Base-by-base conservation (phyloP, 2,888 invertebrate species). In the Drosophila cyrtoloma region DNA sequence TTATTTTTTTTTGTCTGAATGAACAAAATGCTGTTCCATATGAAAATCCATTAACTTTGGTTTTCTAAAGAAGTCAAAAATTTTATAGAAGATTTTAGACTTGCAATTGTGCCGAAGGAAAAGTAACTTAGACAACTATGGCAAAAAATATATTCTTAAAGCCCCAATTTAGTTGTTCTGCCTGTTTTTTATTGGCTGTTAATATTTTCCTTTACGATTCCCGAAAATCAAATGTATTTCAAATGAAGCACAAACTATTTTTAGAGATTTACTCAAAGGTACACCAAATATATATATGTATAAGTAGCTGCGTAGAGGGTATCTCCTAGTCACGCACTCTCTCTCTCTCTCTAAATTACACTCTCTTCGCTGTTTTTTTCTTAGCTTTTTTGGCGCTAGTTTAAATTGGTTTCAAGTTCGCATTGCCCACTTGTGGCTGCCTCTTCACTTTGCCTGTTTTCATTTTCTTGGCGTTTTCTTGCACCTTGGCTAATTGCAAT, bases 401-500 rank as follows among this genome's bases (percentile, higher is more conserved):
- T 80, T 67, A 79, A 79, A 77, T 80, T 90, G 90, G 88, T 90
- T 91, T 90, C 78, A 56, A 80, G 82, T 88, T 81, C 79, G 70
- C 55, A 42, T 71, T 72, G 66, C 74, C 81, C 77, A 77, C 68
- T 73, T 79, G 72, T 70, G 69, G 67, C 67, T 72, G 67, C 56
- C 58, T 37, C 19, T 35, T 55, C 35, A 44, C 22, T 44, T 56
- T 37, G 44, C 12, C 26, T 12, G 50, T 26, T 70, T 60, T 51
- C 6, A 7, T 47, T 47, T 47, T 30, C 57, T 26, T 52, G 72
- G 52, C 61, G 55, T 70, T 75, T 56, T 89, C 86, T 91, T 91
- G 85, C 92, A 93, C 93, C 93, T 93, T 91, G 91, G 91, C 93
- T 93, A 93, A 93, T 93, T 93, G 92, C 92, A 82, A 86, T 82